phyloP scores from a whole-genome alignment of 2,888 invertebrate genomes.

The Andrena hattorfiana region DNA sequence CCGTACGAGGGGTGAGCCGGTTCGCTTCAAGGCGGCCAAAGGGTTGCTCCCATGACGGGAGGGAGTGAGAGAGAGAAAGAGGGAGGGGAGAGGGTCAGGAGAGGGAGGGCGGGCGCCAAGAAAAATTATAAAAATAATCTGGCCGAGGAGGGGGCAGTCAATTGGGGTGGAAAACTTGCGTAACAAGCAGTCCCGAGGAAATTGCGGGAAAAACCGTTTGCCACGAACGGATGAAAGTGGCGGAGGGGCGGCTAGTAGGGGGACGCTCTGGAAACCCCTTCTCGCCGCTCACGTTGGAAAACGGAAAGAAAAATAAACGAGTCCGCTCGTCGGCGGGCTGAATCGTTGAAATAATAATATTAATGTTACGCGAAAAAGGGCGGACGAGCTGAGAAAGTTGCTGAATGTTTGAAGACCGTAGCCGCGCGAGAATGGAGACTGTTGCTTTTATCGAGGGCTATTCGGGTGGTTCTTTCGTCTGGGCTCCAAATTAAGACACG shows the following conservation, averaged over 20 bases:
- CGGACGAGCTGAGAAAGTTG: constrained; percentile 10
- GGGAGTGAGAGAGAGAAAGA: constrained; percentile 46
- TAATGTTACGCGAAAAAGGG: constrained; percentile 58
- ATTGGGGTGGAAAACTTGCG: constrained; percentile 83
- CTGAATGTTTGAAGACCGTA: constrained; percentile 43
- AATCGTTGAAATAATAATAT: constrained; percentile 72
- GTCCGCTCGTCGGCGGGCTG: constrained; percentile 66
- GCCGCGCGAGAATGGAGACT: constrained; percentile 7
- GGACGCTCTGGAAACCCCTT: constrained; percentile 52
- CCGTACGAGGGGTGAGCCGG: constrained; percentile 72
- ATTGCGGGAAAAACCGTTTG: constrained; percentile 80
- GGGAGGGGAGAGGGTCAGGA: constrained; percentile 42
- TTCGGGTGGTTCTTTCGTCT: constrained; percentile 4
- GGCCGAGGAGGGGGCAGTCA: constrained; percentile 78
- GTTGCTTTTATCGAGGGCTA: constrained; percentile 14
- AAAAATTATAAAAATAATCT: constrained; percentile 83
- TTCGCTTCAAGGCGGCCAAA: constrained; percentile 76
- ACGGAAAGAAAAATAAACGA: constrained; percentile 78
- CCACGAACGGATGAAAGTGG: constrained; percentile 72
- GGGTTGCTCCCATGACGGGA: constrained; percentile 75
- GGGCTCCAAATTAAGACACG: background rate
- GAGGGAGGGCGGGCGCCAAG: constrained; percentile 75
- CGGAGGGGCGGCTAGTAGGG: constrained; percentile 52
- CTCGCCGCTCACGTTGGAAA: constrained; percentile 51
- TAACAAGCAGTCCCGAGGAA: constrained; percentile 81